These are phyloP conservation scores for Siniperca undulata DNA, from an alignment of 2,797 vertebrate species.

Conservation along the genomic window DNA sequence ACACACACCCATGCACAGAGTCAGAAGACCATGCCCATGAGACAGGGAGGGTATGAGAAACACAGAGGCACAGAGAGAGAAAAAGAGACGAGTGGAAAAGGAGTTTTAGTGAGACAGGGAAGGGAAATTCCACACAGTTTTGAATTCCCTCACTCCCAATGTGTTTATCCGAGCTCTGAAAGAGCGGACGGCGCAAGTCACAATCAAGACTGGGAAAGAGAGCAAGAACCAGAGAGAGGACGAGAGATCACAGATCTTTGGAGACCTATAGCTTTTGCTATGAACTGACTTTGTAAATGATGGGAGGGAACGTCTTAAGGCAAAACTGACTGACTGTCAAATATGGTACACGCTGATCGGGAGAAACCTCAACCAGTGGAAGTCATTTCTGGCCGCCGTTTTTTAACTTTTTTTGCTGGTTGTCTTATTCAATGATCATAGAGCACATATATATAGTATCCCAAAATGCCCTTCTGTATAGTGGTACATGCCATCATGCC, in stretches of 20 bases:
- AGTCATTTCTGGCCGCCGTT: slow-evolving; percentile 77
- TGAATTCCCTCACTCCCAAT: slow-evolving; percentile 72
- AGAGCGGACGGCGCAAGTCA: slow-evolving; percentile 84
- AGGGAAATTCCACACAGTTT: slow-evolving; percentile 72
- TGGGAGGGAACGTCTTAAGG: slow-evolving; percentile 61
- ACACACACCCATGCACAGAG: slow-evolving; percentile 64
- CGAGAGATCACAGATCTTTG: slow-evolving; percentile 67
- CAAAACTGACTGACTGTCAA: slow-evolving; percentile 57
- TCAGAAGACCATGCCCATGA: slow-evolving; percentile 68
- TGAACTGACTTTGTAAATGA: slow-evolving; percentile 72
- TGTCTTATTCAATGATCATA: slow-evolving; percentile 73
- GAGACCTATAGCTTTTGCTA: slow-evolving; percentile 61
- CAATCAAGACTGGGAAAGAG: slow-evolving; percentile 81
- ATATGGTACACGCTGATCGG: slow-evolving; percentile 62
- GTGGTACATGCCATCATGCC: slow-evolving; percentile 70
- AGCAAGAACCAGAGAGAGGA: slow-evolving; percentile 51
- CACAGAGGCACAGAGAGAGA: slow-evolving; percentile 35
- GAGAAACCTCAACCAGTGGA: slow-evolving; percentile 79
- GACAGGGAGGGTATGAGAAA: slow-evolving; percentile 65
- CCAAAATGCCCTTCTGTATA: slow-evolving; percentile 76
- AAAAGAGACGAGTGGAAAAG: slow-evolving; percentile 44
- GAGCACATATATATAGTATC: slow-evolving; percentile 81
- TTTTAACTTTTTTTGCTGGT: slow-evolving; percentile 64
- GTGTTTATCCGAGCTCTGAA: slow-evolving; percentile 79
- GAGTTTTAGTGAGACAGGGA: slow-evolving; percentile 66